phyloP scores from a whole-genome alignment of 35 echinoderm and acorn worm genomes.

The Ophioderma brevispina region DNA sequence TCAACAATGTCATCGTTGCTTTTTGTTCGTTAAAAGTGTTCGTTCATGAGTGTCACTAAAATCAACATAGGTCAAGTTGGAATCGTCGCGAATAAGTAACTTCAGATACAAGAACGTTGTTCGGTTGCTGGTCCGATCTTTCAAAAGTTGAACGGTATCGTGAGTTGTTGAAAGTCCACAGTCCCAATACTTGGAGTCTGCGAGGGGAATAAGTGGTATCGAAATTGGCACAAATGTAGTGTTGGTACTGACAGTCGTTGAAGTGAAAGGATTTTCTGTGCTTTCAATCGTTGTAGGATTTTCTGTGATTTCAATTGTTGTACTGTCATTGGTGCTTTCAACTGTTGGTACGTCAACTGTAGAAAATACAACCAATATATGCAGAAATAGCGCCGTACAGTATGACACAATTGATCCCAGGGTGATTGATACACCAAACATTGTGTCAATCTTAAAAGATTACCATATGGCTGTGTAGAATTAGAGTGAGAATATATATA shows the following conservation, averaged over 20 bases:
- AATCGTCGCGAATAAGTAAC: neutral
- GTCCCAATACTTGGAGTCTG: neutral
- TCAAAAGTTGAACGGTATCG: neutral
- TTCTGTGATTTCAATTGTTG: too few species aligned
- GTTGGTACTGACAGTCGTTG: neutral
- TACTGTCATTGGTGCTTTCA: too few species aligned
- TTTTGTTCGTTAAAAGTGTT: neutral
- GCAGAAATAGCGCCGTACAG: too few species aligned
- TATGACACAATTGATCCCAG: too few species aligned
- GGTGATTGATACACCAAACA: too few species aligned
- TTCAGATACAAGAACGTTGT: neutral
- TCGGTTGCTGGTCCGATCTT: neutral
- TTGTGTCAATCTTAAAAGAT: too few species aligned
- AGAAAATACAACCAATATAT: too few species aligned
- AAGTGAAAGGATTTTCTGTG: too few species aligned
- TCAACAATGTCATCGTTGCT: neutral
- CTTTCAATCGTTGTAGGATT: too few species aligned
- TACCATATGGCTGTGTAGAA: too few species aligned
- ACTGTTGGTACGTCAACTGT: too few species aligned
- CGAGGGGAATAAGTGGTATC: neutral
- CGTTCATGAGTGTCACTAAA: neutral
- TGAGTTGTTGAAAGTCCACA: neutral
- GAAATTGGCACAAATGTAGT: neutral
- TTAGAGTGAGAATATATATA: too few species aligned
- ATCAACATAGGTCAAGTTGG: neutral